These are phyloP conservation scores for Cosmia trapezina DNA, from an alignment of 2,888 invertebrate genomes.

Conservation along the genomic window DNA sequence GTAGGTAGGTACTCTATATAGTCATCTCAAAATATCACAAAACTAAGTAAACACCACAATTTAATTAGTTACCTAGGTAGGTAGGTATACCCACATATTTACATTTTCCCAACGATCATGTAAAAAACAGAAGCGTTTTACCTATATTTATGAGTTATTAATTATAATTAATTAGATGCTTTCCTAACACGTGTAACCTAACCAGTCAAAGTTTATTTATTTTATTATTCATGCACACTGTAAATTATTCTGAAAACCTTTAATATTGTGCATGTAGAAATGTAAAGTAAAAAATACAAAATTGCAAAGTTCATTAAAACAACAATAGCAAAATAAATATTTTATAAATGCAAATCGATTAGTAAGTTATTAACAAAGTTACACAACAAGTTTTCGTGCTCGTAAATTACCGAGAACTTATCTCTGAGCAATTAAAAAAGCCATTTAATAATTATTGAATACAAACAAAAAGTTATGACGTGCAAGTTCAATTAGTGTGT, in stretches of 20 bases:
- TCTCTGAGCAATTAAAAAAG: slow-evolving; percentile 66
- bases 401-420: slow-evolving; percentile 66
- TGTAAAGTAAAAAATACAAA: slow-evolving; percentile 36
- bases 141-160: slow-evolving; percentile 31
- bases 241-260: slow-evolving; percentile 27
- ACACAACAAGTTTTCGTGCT: slow-evolving; percentile 48
- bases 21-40: not conserved
- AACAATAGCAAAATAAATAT: slow-evolving; percentile 56
- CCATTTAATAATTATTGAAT: slow-evolving; percentile 72
- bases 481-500: slow-evolving; percentile 86
- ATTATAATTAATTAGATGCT: slow-evolving; percentile 27
- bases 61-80: not conserved
- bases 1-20: no score
- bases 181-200: slow-evolving; percentile 45
- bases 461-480: slow-evolving; percentile 87
- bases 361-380: slow-evolving; percentile 53
- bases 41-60: not conserved
- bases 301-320: slow-evolving; percentile 36
- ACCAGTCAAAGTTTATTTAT: slow-evolving; percentile 48
- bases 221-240: slow-evolving; percentile 39
- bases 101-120: no score
- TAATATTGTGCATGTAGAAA: slow-evolving; percentile 15
- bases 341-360: slow-evolving; percentile 57
- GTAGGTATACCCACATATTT: not conserved
- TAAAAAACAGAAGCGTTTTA: slow-evolving; percentile 1